Conservation (phyloP, 2,113 vertebrate genomes). For the Melospiza georgiana region DNA sequence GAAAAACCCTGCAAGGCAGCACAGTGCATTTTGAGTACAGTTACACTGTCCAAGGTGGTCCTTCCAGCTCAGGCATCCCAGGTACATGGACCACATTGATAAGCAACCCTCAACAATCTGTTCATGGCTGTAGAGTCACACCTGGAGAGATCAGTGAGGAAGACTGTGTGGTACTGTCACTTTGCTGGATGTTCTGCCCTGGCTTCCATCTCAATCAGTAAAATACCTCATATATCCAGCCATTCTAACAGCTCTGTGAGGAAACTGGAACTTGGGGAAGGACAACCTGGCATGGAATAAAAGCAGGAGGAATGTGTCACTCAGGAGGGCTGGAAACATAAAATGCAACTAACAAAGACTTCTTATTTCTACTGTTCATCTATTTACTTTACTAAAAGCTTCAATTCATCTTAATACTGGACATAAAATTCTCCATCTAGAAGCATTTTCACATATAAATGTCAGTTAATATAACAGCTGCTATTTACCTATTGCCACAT, state of each 20-base stretch:
- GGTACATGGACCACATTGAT: rapidly evolving
- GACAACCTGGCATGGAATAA: not conserved
- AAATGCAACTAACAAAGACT: not conserved
- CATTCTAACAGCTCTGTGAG: not conserved
- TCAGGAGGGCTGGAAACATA: not conserved
- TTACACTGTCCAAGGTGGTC: not conserved
- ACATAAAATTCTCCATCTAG: not conserved
- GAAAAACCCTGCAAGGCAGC: not conserved
- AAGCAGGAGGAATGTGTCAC: not conserved
- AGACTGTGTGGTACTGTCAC: not conserved
- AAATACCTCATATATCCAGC: not conserved
- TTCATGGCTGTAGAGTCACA: not conserved
- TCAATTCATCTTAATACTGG: not conserved
- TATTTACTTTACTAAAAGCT: not conserved
- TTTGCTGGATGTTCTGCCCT: not conserved
- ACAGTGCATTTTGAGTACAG: not conserved
- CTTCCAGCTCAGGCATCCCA: not conserved
- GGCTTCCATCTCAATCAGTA: not conserved
- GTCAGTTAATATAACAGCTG: not conserved
- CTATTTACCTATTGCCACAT: not conserved
- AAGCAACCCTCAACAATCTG: not conserved
- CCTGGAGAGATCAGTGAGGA: not conserved
- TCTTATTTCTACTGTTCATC: not conserved
- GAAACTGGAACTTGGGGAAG: not conserved
- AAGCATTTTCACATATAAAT: not conserved